These are phyloP conservation scores for Ispidina lecontei DNA, from an alignment of 2,797 vertebrate genomes.

Conservation along the genomic window DNA sequence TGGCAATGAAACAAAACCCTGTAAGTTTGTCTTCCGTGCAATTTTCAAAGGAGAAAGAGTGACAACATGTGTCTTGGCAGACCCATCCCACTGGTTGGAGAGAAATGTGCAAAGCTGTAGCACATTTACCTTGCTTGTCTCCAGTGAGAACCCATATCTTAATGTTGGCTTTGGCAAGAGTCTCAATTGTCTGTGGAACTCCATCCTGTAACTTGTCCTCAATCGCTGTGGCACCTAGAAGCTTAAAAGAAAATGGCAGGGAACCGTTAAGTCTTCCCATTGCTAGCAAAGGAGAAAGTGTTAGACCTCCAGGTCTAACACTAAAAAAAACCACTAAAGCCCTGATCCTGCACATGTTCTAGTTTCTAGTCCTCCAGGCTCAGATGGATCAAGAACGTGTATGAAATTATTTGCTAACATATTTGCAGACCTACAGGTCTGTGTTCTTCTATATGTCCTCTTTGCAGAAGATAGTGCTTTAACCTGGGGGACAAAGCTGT, in stretches of 20 bases:
- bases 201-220: constrained; percentile 96
- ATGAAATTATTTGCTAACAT: background rate
- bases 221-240: constrained; percentile 91
- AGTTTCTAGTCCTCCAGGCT: background rate
- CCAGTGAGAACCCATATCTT: constrained; percentile 96
- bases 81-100: background rate
- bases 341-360: background rate
- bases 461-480: background rate
- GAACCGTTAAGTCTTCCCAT: background rate
- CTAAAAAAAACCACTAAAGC: background rate
- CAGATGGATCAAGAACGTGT: background rate
- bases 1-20: background rate
- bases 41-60: background rate
- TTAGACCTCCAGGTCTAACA: background rate
- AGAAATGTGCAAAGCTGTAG: background rate
- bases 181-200: constrained; percentile 90
- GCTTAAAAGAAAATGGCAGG: constrained; percentile 70
- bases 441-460: background rate
- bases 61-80: background rate
- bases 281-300: background rate
- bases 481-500: background rate
- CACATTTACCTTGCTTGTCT: constrained; percentile 90
- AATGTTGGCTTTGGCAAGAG: constrained; percentile 88
- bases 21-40: background rate
- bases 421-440: background rate